A percentile compares a stretch with the other conserved stretches of the same genome.
phyloP scores from a whole-genome alignment of 2,113 vertebrate species.

The Uropsilus gracilis region DNA sequence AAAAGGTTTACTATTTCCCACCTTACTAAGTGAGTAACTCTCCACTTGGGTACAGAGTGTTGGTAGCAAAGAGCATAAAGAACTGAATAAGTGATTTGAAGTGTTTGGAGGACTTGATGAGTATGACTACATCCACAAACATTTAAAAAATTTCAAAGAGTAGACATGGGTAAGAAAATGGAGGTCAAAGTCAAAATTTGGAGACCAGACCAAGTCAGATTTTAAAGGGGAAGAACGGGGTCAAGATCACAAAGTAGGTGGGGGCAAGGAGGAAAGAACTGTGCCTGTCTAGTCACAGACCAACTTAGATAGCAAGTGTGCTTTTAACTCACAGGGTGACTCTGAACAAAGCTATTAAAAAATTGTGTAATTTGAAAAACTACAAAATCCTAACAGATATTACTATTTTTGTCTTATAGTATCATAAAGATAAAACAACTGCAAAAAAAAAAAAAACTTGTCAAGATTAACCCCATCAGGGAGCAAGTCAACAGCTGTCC shows the following conservation, averaged over 20 bases:
- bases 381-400: background rate
- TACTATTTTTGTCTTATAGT: constrained; percentile 67
- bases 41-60: rapidly evolving
- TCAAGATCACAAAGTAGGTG: background rate
- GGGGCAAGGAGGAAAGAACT: background rate
- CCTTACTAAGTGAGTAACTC: background rate
- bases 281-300: background rate
- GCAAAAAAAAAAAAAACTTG: constrained; percentile 41
- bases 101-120: background rate
- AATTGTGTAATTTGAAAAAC: constrained; percentile 42
- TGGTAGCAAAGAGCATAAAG: background rate
- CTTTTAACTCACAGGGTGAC: background rate
- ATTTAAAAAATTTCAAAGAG: background rate
- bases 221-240: background rate
- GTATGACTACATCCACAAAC: background rate
- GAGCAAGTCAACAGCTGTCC: constrained; percentile 60
- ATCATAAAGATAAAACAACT: constrained; percentile 70
- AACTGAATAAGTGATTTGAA: background rate
- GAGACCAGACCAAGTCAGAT: background rate
- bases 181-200: background rate
- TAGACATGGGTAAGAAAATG: background rate
- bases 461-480: constrained; percentile 63
- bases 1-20: background rate
- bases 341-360: constrained; percentile 57
- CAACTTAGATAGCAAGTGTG: background rate